These are phyloP conservation scores for Apus apus DNA, from an alignment of 2,113 vertebrate species.

Conservation along the genomic window DNA sequence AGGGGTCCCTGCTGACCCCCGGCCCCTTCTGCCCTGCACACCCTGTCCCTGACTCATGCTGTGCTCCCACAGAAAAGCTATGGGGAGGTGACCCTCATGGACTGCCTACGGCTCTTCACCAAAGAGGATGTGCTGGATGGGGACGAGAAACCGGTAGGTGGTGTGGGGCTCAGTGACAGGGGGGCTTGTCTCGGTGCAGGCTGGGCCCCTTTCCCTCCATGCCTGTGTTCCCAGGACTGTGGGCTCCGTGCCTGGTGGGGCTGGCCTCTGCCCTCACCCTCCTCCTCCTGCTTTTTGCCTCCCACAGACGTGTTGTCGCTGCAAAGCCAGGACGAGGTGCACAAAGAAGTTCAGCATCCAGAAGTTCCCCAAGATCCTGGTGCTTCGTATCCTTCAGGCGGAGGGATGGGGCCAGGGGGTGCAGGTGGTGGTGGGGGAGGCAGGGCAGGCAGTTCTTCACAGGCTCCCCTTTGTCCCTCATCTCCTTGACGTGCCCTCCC, in stretches of 20 bases:
- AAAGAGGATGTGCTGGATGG: conserved; percentile 95
- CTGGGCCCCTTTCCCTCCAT: background rate
- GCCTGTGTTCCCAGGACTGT: background rate
- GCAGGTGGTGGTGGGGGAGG: background rate
- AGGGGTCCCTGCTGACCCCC: background rate
- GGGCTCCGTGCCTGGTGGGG: fast-evolving
- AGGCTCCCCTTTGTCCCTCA: background rate
- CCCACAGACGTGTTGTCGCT: conserved; percentile 88
- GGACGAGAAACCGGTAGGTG: conserved; percentile 91
- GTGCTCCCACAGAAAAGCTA: conserved; percentile 79
- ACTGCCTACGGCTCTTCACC: conserved; percentile 93
- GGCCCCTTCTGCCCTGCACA: no score
- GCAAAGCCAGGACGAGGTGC: conserved; percentile 91
- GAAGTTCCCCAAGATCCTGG: conserved; percentile 95
- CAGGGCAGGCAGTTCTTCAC: fast-evolving
- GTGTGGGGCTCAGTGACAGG: fast-evolving
- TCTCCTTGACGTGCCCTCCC: conserved; percentile 76
- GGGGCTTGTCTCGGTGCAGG: background rate
- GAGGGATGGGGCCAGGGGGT: background rate
- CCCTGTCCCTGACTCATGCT: background rate
- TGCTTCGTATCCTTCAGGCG: conserved; percentile 90
- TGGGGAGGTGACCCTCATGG: conserved; percentile 88
- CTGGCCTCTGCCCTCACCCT: background rate
- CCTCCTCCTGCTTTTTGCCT: background rate
- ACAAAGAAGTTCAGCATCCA: conserved; percentile 96